These are phyloP conservation scores for Tipula lateralis DNA, from an alignment of 2,888 invertebrate species.

Conservation along the genomic window DNA sequence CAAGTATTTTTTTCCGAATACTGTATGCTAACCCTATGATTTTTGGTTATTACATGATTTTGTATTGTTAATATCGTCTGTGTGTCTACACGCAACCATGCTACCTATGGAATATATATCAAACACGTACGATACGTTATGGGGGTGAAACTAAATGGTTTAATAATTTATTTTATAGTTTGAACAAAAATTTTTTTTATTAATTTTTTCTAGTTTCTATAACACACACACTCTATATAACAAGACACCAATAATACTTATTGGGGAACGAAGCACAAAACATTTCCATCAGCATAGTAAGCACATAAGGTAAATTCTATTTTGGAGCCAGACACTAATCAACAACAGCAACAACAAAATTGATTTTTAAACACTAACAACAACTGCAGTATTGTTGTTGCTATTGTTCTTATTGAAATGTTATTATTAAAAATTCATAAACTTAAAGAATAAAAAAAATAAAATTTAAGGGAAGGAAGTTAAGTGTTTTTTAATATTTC, in stretches of 20 bases:
- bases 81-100: constrained; percentile 59
- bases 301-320: neutral
- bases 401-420: neutral
- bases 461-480: constrained; percentile 20
- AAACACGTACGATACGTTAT: neutral
- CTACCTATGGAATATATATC: constrained; percentile 42
- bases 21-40: constrained; percentile 75
- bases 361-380: neutral
- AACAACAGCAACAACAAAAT: neutral
- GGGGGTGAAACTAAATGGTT: constrained; percentile 13
- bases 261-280: neutral
- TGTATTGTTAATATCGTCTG: constrained; percentile 86
- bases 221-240: neutral
- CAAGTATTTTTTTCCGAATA: constrained; percentile 76
- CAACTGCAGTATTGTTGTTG: neutral
- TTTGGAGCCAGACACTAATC: constrained; percentile 26
- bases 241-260: neutral
- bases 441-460: constrained; percentile 6
- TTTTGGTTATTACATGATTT: constrained; percentile 83
- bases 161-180: neutral
- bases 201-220: neutral
- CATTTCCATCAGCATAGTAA: neutral
- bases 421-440: constrained; percentile 29
- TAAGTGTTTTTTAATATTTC: constrained; percentile 21
- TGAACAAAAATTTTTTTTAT: neutral